Evolutionary conservation across 64 coral and sea anemone genomes (phyloP), one percentile per base, ranked within the genome.

Genomic region (Orbicella faveolata): DNA sequence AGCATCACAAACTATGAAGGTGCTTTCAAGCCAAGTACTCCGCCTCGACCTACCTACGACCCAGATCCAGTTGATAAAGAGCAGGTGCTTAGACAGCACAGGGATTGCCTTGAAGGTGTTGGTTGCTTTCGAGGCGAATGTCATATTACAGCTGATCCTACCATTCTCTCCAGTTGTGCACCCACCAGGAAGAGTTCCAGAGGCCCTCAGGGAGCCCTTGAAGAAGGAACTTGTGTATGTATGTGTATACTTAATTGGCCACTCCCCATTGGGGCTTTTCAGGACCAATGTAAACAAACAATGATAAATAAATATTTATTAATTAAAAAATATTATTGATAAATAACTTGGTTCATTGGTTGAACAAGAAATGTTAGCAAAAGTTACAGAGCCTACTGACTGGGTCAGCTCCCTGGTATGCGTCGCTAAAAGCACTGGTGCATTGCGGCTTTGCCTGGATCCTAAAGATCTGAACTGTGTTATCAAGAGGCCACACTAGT

Each of bases 401-500:
- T 86, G 83, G 83, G 83, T 86, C 34, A 86, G 35, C 23, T 72
- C 80, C 19, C 57, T 83, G 52, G 6, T 83, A 23, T 61, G 41
- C 2, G 17, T n/a, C 17, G 5, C 48, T 14, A 83, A 83, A 55
- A 26, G 16, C 20, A 62, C 9, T 4, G 57, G 80, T 20, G 52
- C 80, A 9, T 61, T 83, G 16, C 3, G 80, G 26, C 53, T 65
- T 20, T 11, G 19, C 52, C 63, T 85, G 12, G 82, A 85, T 33
- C 82, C 83, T 72, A 86, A 86, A 36, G 61, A 86, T 17, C 41
- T 86, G 20, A 86, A 86, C 65, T 23, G 37, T 1, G 83, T 63
- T 65, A 67, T 86, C 44, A 48, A 6, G 44, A 48, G 5, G 44
- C 4, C 7, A 48, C 44, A 48, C 44, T 48, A 48, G 4, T 48